Percentiles rank a stretch among this genome's conserved stretches.
Evolutionary conservation across 2,888 invertebrate species (phyloP).

Genomic region (Crioceris asparagi): DNA sequence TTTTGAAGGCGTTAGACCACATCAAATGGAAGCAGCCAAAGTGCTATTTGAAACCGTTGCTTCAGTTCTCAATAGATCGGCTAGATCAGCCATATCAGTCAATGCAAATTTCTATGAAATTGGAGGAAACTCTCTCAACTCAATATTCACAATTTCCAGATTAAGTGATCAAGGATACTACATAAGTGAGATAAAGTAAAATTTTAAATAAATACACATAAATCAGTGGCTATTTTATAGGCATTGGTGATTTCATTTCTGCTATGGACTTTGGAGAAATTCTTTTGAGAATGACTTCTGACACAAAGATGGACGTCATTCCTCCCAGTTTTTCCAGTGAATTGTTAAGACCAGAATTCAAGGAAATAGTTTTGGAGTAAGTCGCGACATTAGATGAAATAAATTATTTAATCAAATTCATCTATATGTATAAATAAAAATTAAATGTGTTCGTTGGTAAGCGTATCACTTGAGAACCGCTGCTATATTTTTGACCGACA

Average conservation of each 20-base stretch:
- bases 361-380: constrained; percentile 60
- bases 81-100: constrained; percentile 49
- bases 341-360: constrained; percentile 50
- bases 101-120: constrained; percentile 71
- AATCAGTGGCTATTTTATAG: constrained; percentile 34
- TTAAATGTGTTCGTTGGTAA: too few species aligned
- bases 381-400: constrained; percentile 20
- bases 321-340: constrained; percentile 41
- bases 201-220: too few species aligned
- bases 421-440: too few species aligned
- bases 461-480: too few species aligned
- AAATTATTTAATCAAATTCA: not conserved
- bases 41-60: constrained; percentile 66
- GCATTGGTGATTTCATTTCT: constrained; percentile 68
- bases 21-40: constrained; percentile 50
- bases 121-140: constrained; percentile 80
- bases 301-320: constrained; percentile 25
- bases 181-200: constrained; percentile 47
- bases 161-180: constrained; percentile 66
- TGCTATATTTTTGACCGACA: too few species aligned
- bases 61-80: constrained; percentile 55
- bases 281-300: constrained; percentile 45
- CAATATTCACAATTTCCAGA: constrained; percentile 69
- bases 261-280: constrained; percentile 62
- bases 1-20: constrained; percentile 50